Evolutionary conservation across 2,113 vertebrate genomes (phyloP).

Genomic region (Arvicanthis niloticus): DNA sequence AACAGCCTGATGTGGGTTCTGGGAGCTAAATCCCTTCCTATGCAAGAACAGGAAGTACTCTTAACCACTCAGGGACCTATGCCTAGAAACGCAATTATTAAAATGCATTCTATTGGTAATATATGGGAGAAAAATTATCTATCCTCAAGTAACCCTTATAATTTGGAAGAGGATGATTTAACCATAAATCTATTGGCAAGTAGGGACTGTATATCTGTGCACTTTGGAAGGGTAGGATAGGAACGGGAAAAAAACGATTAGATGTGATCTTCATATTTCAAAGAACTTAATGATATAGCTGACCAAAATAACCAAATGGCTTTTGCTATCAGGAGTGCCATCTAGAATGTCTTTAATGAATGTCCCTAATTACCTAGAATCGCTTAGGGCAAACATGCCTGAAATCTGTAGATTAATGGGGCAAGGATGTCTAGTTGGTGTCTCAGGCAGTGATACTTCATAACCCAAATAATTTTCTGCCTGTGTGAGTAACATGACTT

Average conservation of each 20-base stretch:
- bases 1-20: neutral
- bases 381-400: neutral
- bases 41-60: neutral
- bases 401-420: neutral
- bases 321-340: neutral
- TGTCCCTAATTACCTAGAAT: neutral
- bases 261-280: neutral
- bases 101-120: neutral
- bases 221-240: neutral
- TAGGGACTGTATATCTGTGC: neutral
- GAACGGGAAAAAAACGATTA: accelerated
- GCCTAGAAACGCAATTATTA: neutral
- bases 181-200: neutral
- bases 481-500: neutral
- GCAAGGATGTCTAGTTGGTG: neutral
- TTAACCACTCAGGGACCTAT: neutral
- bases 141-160: neutral
- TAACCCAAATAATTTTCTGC: neutral
- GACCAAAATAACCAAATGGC: neutral
- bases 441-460: neutral
- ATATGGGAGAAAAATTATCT: neutral
- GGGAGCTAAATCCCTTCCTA: neutral
- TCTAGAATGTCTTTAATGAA: neutral
- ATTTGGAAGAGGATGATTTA: neutral
- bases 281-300: neutral